A percentile compares a stretch with the other conserved stretches of the same genome.
These are phyloP conservation scores for Petroica traversi DNA, from an alignment of 2,113 vertebrate genomes.

Conservation along the genomic window DNA sequence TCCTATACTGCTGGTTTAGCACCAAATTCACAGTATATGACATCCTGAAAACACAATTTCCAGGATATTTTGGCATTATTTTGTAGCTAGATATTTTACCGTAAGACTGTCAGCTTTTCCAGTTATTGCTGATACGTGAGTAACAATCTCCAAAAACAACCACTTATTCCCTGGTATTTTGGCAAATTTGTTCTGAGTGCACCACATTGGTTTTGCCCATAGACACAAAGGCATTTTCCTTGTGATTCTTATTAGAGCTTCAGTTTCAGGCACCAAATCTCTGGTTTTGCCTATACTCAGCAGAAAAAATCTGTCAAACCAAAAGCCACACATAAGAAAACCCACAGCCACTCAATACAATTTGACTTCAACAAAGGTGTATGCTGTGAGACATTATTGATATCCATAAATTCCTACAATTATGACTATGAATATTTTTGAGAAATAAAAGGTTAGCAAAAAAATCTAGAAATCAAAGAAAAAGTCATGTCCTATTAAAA, in stretches of 20 bases:
- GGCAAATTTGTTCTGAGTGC: neutral
- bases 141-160: neutral
- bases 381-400: neutral
- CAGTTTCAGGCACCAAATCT: neutral
- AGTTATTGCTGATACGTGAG: neutral
- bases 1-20: neutral
- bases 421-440: neutral
- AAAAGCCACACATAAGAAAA: neutral
- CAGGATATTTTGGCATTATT: neutral
- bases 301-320: neutral
- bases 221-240: neutral
- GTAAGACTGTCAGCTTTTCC: neutral
- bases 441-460: conserved; percentile 1
- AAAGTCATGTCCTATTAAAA: neutral
- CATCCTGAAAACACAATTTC: neutral
- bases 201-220: too few relatives aligned
- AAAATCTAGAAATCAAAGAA: neutral
- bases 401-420: neutral
- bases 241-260: neutral
- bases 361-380: neutral
- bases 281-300: neutral
- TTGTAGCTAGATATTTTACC: neutral
- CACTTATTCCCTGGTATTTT: neutral
- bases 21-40: neutral
- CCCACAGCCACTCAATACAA: neutral